Percentiles rank a stretch among this genome's conserved stretches.
Conservation (phyloP, 2,797 vertebrate species). For the Mus minutoides region DNA sequence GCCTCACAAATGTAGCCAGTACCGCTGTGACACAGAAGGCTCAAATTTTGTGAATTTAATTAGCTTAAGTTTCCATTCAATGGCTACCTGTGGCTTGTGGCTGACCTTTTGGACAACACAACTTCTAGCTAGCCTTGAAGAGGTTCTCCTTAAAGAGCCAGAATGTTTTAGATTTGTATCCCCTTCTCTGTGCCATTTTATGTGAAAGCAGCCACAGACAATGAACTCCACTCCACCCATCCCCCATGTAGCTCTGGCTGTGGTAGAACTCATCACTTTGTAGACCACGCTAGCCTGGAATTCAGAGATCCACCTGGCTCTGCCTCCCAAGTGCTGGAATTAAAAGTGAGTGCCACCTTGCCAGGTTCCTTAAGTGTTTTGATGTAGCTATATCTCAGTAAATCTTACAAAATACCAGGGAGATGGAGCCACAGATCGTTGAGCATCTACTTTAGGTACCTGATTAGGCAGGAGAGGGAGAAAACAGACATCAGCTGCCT, state of each 20-base stretch:
- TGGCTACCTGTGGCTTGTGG: neutral
- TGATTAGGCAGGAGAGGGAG: neutral
- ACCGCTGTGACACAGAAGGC: neutral
- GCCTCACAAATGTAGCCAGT: no score
- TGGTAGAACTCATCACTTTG: neutral
- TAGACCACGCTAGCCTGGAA: neutral
- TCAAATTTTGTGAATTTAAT: neutral
- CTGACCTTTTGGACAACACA: neutral
- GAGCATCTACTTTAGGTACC: neutral
- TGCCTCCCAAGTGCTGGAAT: neutral
- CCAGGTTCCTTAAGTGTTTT: neutral
- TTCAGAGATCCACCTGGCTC: neutral
- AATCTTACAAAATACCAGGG: neutral
- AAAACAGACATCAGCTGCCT: neutral
- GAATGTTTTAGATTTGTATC: neutral
- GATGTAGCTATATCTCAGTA: neutral
- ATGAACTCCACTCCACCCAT: no score
- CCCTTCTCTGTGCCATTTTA: neutral
- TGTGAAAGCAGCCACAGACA: neutral
- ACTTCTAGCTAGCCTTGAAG: neutral
- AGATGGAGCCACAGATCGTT: neutral
- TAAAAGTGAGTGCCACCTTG: neutral
- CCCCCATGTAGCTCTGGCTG: neutral
- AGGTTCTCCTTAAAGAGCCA: neutral
- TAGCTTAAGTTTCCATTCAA: neutral